These are phyloP conservation scores for Lycopodina hypogea DNA, from an alignment of 37 sponge, comb jelly and placozoan species.

Conservation along the genomic window DNA sequence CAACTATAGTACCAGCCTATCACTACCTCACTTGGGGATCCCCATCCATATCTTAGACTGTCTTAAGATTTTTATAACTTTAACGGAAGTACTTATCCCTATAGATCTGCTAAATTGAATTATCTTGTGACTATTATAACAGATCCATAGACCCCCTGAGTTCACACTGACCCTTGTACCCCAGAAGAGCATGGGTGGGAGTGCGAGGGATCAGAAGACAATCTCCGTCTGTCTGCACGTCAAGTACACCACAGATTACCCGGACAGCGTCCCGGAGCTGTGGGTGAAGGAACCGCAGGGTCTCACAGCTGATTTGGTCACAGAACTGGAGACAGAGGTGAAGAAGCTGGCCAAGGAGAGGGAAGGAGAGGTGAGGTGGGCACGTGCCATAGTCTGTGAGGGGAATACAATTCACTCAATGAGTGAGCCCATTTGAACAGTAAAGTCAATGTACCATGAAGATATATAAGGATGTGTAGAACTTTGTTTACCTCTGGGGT, in stretches of 20 bases:
- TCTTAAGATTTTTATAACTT: no score
- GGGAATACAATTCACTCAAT: no score
- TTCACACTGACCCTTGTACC: slow-evolving; percentile 47
- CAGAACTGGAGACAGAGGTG: slow-evolving; percentile 42
- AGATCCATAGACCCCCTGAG: slow-evolving; percentile 73
- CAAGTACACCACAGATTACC: slow-evolving; percentile 75
- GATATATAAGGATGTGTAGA: no score
- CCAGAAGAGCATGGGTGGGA: slow-evolving; percentile 59
- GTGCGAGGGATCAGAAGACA: slow-evolving; percentile 11
- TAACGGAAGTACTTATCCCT: no score
- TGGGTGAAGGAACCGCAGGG: slow-evolving; percentile 31
- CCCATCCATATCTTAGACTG: no score
- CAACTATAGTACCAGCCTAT: no score
- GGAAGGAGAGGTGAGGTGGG: slow-evolving; percentile 53
- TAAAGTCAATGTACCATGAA: no score
- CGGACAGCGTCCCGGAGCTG: slow-evolving; percentile 50
- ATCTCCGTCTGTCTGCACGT: slow-evolving; percentile 39
- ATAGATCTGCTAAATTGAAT: no score
- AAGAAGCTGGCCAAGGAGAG: slow-evolving; percentile 44
- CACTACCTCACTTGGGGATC: no score
- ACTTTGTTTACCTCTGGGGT: no score
- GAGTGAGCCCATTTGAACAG: no score
- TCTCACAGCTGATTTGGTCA: slow-evolving; percentile 34
- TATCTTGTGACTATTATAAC: not conserved
- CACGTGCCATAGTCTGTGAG: no score